Conservation (phyloP, 2,797 vertebrate species). For the Toxotes lorentzi region DNA sequence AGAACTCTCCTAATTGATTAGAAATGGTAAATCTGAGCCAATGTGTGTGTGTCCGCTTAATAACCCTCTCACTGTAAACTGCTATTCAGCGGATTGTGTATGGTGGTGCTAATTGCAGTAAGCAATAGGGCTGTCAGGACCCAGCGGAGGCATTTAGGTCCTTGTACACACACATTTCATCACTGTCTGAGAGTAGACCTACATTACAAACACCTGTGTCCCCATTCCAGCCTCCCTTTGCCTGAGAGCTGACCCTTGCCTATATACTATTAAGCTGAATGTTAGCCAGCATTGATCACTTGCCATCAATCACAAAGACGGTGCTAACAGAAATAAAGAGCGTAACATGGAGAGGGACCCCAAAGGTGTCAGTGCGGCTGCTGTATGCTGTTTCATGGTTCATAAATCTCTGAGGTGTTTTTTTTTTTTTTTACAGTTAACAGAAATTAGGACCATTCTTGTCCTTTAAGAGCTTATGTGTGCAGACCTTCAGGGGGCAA, state of each 20-base stretch:
- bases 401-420: slow-evolving; percentile 67
- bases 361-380: slow-evolving; percentile 40
- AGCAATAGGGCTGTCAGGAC: slow-evolving; percentile 86
- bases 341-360: slow-evolving; percentile 34
- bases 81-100: slow-evolving; percentile 81
- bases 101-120: slow-evolving; percentile 84
- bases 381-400: slow-evolving; percentile 40
- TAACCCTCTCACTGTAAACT: slow-evolving; percentile 74
- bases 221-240: slow-evolving; percentile 75
- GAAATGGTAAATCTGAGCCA: slow-evolving; percentile 82
- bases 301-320: slow-evolving; percentile 59
- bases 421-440: slow-evolving; percentile 57
- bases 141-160: slow-evolving; percentile 84
- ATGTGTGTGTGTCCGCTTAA: slow-evolving; percentile 75
- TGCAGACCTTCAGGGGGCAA: slow-evolving; percentile 65
- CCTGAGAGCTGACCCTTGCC: slow-evolving; percentile 74
- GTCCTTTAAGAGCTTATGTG: slow-evolving; percentile 65
- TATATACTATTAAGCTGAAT: slow-evolving; percentile 65
- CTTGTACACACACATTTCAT: slow-evolving; percentile 71
- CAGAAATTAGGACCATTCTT: slow-evolving; percentile 71
- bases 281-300: slow-evolving; percentile 70
- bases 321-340: slow-evolving; percentile 66
- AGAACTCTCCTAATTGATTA: slow-evolving; percentile 83
- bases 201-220: slow-evolving; percentile 87
- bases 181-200: slow-evolving; percentile 78